A percentile compares a stretch with the other conserved stretches of the same genome.
Conservation (phyloP, 2,888 invertebrate species). For the Ectropis crepuscularia region DNA sequence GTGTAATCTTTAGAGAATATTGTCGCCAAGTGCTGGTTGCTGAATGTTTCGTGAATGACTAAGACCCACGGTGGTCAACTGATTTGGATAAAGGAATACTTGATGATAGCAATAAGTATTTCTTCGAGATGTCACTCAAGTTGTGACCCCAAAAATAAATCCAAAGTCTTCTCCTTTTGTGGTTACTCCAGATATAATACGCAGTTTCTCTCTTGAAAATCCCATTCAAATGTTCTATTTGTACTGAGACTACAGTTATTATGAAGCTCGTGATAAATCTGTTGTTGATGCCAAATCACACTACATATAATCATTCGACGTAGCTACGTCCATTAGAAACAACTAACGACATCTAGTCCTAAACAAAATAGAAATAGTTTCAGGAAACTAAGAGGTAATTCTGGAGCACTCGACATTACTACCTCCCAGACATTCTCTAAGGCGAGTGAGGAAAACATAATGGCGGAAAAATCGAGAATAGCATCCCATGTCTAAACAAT, state of each 20-base stretch:
- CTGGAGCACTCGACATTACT: not conserved
- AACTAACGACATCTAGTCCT: constrained; percentile 43
- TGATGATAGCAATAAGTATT: no score
- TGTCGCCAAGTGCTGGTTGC: no score
- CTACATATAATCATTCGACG: not conserved
- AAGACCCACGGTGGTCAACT: no score
- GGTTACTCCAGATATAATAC: not conserved
- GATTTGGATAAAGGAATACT: no score
- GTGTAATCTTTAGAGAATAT: no score
- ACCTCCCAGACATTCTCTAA: not conserved
- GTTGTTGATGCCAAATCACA: constrained; percentile 16
- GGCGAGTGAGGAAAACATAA: no score
- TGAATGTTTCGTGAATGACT: no score
- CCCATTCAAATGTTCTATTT: constrained; percentile 3
- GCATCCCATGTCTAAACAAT: not conserved
- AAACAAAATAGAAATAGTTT: not conserved
- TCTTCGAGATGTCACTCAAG: no score
- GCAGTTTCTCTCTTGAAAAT: constrained; percentile 2
- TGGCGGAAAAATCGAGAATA: not conserved
- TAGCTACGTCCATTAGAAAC: constrained; percentile 8
- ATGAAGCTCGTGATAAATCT: constrained; percentile 1
- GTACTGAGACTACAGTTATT: not conserved
- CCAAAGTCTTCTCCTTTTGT: not conserved
- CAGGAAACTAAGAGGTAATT: constrained; percentile 1
- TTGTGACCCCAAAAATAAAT: no score